Evolutionary conservation across 1,140 invertebrate species (phyloP).

Genomic region (Zaprionus kolodkinae): DNA sequence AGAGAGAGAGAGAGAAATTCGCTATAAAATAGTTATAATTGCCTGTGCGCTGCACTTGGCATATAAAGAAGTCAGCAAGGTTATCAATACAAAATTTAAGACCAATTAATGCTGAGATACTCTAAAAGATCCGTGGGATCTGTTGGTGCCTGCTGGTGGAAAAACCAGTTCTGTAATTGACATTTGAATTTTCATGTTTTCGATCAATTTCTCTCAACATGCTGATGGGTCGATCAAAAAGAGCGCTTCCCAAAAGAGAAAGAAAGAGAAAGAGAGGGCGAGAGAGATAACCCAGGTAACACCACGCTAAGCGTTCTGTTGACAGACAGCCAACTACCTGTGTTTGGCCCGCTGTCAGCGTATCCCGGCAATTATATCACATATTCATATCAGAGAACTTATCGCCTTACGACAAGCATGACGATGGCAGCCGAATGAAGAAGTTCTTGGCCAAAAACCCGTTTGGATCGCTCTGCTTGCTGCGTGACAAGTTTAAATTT

Average conservation of each 20-base stretch:
- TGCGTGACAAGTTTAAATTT: slow-evolving; percentile 6
- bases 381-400: slow-evolving; percentile 69
- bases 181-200: slow-evolving; percentile 18
- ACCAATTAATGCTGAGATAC: slow-evolving; percentile 1
- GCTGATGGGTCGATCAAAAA: not conserved
- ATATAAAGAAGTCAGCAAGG: slow-evolving; percentile 5
- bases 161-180: not conserved
- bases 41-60: slow-evolving; percentile 56
- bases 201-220: slow-evolving; percentile 16
- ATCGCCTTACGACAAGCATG: slow-evolving; percentile 56
- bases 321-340: slow-evolving; percentile 57
- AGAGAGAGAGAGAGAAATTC: slow-evolving; percentile 52
- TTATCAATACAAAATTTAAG: slow-evolving; percentile 9
- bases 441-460: slow-evolving; percentile 50
- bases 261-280: not conserved
- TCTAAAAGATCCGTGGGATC: slow-evolving; percentile 1
- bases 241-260: not conserved
- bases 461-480: slow-evolving; percentile 46
- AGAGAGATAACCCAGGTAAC: slow-evolving; percentile 7
- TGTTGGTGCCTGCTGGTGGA: not conserved
- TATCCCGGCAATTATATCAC: slow-evolving; percentile 63
- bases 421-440: slow-evolving; percentile 24
- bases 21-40: slow-evolving; percentile 73
- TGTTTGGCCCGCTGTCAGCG: slow-evolving; percentile 63
- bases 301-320: slow-evolving; percentile 19